Evolutionary conservation across 2,888 invertebrate genomes (phyloP).

Genomic region (Galerucella pusilla): DNA sequence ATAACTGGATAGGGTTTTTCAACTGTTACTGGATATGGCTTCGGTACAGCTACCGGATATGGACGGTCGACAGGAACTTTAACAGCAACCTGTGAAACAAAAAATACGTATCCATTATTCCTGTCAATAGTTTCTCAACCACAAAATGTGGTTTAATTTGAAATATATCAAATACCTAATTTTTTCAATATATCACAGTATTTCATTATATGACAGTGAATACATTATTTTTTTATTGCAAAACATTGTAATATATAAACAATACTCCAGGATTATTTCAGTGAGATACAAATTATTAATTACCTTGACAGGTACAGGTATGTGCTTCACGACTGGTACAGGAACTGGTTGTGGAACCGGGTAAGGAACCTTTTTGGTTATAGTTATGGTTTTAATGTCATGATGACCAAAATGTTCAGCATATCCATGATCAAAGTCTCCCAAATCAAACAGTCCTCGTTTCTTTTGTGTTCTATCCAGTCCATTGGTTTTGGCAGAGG

Average conservation of each 20-base stretch:
- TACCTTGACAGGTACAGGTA: constrained; percentile 71
- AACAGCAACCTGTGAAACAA: constrained; percentile 47
- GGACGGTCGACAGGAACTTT: constrained; percentile 62
- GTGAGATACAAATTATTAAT: constrained; percentile 44
- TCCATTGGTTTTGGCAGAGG: constrained; percentile 36
- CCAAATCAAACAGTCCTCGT: constrained; percentile 47
- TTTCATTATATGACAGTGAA: too few species aligned
- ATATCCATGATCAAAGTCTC: constrained; percentile 43
- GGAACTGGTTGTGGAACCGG: constrained; percentile 63
- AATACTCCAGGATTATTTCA: too few species aligned
- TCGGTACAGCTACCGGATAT: constrained; percentile 57
- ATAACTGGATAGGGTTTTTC: constrained; percentile 71
- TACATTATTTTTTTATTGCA: too few species aligned
- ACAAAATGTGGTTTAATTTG: too few species aligned
- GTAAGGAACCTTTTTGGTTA: constrained; percentile 59
- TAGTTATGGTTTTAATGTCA: constrained; percentile 53
- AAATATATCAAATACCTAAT: not conserved
- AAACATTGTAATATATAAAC: too few species aligned
- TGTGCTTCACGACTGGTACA: constrained; percentile 62
- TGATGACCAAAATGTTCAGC: constrained; percentile 47
- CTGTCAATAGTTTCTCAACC: too few species aligned
- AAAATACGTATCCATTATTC: too few species aligned
- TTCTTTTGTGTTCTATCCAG: constrained; percentile 48
- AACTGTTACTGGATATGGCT: constrained; percentile 69
- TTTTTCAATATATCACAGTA: not conserved